These are phyloP conservation scores for Cybosia mesomella DNA, from an alignment of 2,888 invertebrate species.

Conservation along the genomic window DNA sequence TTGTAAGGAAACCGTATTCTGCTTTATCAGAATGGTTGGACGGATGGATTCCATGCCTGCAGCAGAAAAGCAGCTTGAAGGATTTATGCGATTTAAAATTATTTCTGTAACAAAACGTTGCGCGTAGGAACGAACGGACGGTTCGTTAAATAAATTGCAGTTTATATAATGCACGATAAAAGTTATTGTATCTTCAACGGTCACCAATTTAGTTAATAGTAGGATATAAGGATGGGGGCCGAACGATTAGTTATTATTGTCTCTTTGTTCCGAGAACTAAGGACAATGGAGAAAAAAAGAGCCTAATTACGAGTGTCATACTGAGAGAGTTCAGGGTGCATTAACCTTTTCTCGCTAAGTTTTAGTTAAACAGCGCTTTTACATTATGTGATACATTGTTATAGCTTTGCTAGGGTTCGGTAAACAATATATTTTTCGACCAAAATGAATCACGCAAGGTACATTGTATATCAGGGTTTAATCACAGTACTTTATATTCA, in stretches of 20 bases:
- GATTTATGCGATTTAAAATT: conserved; percentile 5
- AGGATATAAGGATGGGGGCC: conserved; percentile 59
- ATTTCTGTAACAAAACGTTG: background rate
- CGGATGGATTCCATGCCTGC: background rate
- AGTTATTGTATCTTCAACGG: conserved; percentile 40
- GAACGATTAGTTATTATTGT: conserved; percentile 71
- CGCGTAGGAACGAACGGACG: background rate
- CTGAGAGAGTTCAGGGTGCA: conserved; percentile 63
- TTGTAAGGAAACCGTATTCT: background rate
- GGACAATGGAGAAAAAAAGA: conserved; percentile 74
- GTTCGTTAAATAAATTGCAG: background rate
- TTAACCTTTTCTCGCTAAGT: conserved; percentile 39
- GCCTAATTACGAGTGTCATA: conserved; percentile 69
- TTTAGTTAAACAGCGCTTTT: background rate
- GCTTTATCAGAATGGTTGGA: background rate
- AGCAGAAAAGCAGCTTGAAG: background rate
- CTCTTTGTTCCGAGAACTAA: conserved; percentile 67
- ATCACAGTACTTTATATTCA: too few species aligned
- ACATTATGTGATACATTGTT: background rate
- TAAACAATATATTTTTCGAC: background rate
- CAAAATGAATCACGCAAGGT: too few species aligned
- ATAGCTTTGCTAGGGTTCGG: background rate
- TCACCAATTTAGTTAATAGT: conserved; percentile 71
- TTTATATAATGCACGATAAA: background rate
- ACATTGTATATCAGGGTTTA: too few species aligned